These are phyloP conservation scores for Diorhabda elongata DNA, from an alignment of 1,140 invertebrate genomes.

Conservation along the genomic window DNA sequence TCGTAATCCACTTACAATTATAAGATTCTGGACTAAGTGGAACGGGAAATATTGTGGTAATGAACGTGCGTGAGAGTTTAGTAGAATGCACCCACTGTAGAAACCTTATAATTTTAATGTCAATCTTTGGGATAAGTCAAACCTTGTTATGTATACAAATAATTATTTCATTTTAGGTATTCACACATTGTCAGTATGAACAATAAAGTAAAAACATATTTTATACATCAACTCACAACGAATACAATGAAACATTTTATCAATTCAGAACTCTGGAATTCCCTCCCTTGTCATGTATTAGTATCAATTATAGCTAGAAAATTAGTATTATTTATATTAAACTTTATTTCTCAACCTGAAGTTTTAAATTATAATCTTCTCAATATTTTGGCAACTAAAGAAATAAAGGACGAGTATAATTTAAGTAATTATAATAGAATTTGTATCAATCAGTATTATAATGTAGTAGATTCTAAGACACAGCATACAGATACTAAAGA, in stretches of 20 bases:
- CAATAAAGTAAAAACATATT: slow-evolving; percentile 52
- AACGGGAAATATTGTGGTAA: too few species aligned
- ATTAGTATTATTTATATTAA: slow-evolving; percentile 50
- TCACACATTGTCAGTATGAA: slow-evolving; percentile 50
- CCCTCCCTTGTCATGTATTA: slow-evolving; percentile 59
- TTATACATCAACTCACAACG: slow-evolving; percentile 53
- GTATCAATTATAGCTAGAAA: slow-evolving; percentile 59
- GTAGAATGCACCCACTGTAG: too few species aligned
- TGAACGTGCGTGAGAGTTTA: too few species aligned
- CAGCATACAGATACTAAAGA: not conserved
- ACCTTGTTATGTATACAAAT: not conserved
- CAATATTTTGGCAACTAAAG: slow-evolving; percentile 24
- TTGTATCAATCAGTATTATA: slow-evolving; percentile 42
- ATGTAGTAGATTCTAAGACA: slow-evolving; percentile 40
- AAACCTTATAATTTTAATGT: too few species aligned
- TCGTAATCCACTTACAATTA: too few species aligned
- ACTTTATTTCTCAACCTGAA: slow-evolving; percentile 49
- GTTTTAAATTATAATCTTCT: slow-evolving; percentile 54
- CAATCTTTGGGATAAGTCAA: too few species aligned
- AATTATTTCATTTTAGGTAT: slow-evolving; percentile 38
- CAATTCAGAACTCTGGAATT: slow-evolving; percentile 63
- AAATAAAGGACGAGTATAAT: slow-evolving; percentile 28
- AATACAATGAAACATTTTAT: slow-evolving; percentile 59
- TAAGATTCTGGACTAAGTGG: too few species aligned
- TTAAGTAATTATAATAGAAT: slow-evolving; percentile 29